Evolutionary conservation across 2,113 vertebrate species (phyloP), one percentile per base, ranked within the genome.

Genomic region (Sus scrofa): DNA sequence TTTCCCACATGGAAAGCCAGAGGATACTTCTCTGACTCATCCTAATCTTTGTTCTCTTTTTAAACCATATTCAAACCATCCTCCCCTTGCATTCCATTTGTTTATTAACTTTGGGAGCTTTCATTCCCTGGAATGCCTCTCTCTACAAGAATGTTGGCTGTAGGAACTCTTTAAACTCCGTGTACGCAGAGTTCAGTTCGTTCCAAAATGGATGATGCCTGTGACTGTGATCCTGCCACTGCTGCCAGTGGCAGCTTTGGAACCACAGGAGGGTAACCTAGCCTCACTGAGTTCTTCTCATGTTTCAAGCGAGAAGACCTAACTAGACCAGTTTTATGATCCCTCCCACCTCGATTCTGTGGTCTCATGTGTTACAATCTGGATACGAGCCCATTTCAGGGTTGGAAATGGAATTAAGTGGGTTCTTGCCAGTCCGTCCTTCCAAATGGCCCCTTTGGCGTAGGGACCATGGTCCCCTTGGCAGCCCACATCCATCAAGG

Each of bases 21-120:
- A 60, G 70, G 4, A 4, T 63, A 93, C 79, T 44, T 95, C 10
- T 86, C 68, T 94, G 85, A 67, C 56, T 77, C 68, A 73, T 83
- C 18, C 9, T 52, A 34, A 62, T 63, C 50, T 82, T 84, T 62
- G 32, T 65, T 50, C 27, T 92, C 27, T 77, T 81, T 73, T 54
- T 32, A 91, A 94, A 70, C 18, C 52, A 65, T 84, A 32, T 90
- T 90, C 93, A 88, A 91, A 83, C 30, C 15, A 79, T 70, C 39
- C 10, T 92, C 39, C 71, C 3, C 54, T 89, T 75, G 32, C n/a
- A 93, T 83, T 92, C 39, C 37, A 32, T 32, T 79, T 7, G 8
- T 63, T 94, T 93, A 97, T 84, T 92, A 78, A 92, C 84, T 73
- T 82, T 89, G 62, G 85, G 81, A 83, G 62, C 11, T 86, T 95